These are phyloP conservation scores for Plemyria rubiginata DNA, from an alignment of 2,888 invertebrate genomes.

Conservation along the genomic window DNA sequence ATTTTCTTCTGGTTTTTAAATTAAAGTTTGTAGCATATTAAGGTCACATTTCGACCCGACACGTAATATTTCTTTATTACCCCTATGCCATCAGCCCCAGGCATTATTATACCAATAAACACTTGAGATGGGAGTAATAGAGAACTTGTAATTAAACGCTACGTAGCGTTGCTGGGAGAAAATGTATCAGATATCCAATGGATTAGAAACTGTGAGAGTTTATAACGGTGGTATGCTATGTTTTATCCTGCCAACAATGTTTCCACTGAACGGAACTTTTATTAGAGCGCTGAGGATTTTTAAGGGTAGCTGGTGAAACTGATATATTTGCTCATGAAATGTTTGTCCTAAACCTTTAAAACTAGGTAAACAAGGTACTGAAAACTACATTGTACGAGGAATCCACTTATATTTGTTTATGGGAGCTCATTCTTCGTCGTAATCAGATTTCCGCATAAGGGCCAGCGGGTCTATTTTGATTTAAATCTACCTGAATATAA, in stretches of 20 bases:
- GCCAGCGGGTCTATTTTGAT: constrained; percentile 5
- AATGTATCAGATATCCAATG: constrained; percentile 38
- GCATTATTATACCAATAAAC: constrained; percentile 34
- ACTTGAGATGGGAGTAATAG: constrained; percentile 33
- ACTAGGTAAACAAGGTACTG: neutral
- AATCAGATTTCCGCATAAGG: constrained; percentile 12
- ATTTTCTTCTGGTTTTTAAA: neutral
- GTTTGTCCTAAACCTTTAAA: neutral
- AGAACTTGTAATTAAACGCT: constrained; percentile 38
- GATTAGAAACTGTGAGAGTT: constrained; percentile 37
- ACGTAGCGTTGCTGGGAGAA: constrained; percentile 32
- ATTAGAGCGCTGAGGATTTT: neutral
- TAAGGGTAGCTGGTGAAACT: neutral
- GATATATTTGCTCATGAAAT: neutral
- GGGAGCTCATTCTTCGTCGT: constrained; percentile 4
- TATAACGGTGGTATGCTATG: constrained; percentile 15
- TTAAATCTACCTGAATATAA: constrained; percentile 26
- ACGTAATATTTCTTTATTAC: constrained; percentile 40
- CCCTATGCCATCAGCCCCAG: constrained; percentile 25
- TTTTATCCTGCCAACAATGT: constrained; percentile 15
- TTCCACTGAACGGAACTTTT: neutral
- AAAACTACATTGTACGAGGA: too few species aligned
- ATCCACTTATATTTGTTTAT: constrained; percentile 7
- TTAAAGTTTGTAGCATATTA: constrained; percentile 40
- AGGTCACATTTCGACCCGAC: constrained; percentile 41